A percentile compares a stretch with the other conserved stretches of the same genome.
These are phyloP conservation scores for Hydraecia micacea DNA, from an alignment of 2,888 invertebrate genomes.

Conservation along the genomic window DNA sequence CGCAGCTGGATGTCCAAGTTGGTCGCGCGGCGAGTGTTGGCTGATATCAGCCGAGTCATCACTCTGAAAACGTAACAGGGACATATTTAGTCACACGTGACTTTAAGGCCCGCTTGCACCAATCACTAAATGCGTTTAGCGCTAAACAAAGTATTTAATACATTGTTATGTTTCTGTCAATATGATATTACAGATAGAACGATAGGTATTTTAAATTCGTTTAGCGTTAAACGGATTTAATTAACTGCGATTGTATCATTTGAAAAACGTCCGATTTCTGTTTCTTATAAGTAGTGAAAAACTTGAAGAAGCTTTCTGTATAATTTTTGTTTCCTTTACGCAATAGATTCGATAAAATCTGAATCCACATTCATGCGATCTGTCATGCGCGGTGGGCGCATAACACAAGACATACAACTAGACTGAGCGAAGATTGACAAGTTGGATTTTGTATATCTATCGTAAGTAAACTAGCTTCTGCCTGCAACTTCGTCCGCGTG, in stretches of 20 bases:
- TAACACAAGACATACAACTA: not conserved
- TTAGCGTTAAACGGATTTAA: not conserved
- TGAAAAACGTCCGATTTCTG: not conserved
- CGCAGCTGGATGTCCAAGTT: constrained; percentile 77
- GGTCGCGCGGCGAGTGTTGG: constrained; percentile 79
- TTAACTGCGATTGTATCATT: not conserved
- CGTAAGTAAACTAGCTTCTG: too few relatives aligned
- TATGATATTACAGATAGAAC: not conserved
- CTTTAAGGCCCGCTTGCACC: not conserved
- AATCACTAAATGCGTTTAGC: not conserved
- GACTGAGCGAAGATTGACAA: not conserved
- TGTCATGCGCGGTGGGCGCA: too few relatives aligned
- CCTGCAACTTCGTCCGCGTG: too few relatives aligned
- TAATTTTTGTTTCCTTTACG: not conserved
- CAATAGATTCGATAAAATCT: not conserved
- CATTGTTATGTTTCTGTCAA: not conserved
- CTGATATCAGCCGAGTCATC: constrained; percentile 79
- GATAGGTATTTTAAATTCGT: not conserved
- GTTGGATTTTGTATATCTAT: not conserved
- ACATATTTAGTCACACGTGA: not conserved
- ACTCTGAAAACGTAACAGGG: constrained; percentile 71
- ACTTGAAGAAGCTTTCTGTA: not conserved
- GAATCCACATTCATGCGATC: not conserved
- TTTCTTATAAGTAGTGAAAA: not conserved
- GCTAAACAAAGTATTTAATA: not conserved